A percentile compares a stretch with the other conserved stretches of the same genome.
phyloP scores from a whole-genome alignment of 1,140 invertebrate genomes.

The Lordiphosa stackelbergi region DNA sequence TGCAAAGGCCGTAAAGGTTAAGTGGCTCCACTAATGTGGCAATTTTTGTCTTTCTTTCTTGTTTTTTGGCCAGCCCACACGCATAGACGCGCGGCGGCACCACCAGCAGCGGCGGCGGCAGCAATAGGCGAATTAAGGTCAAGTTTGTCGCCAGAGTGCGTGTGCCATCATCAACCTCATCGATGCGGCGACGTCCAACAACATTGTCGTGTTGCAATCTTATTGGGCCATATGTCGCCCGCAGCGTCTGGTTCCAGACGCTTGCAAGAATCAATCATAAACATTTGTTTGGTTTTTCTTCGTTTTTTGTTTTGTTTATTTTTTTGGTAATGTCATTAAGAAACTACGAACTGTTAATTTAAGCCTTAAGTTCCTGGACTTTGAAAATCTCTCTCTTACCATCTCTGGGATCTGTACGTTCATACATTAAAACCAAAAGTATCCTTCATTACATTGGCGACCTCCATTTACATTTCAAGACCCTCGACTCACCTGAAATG shows the following conservation, averaged over 20 bases:
- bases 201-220: slow-evolving; percentile 39
- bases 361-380: too few species aligned
- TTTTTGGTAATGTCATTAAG: too few species aligned
- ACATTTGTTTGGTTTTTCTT: slow-evolving; percentile 4
- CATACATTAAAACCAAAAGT: too few species aligned
- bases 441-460: too few species aligned
- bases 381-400: too few species aligned
- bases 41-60: slow-evolving; percentile 20
- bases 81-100: slow-evolving; percentile 25
- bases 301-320: too few species aligned
- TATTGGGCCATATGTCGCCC: slow-evolving; percentile 40
- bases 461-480: too few species aligned
- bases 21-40: slow-evolving; percentile 43
- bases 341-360: too few species aligned
- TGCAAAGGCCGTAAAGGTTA: slow-evolving; percentile 35
- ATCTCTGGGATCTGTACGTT: too few species aligned
- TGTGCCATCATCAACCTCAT: slow-evolving; percentile 35
- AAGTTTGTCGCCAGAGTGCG: slow-evolving; percentile 43
- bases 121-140: slow-evolving; percentile 49
- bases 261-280: slow-evolving; percentile 33
- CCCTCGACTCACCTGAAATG: too few species aligned
- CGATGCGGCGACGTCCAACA: too few species aligned
- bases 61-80: slow-evolving; percentile 27
- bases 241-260: background rate
- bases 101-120: background rate